Percentiles rank a stretch among this genome's conserved stretches.
Evolutionary conservation across 2,797 vertebrate species (phyloP).

Genomic region (Crossoptilon crossoptilon): DNA sequence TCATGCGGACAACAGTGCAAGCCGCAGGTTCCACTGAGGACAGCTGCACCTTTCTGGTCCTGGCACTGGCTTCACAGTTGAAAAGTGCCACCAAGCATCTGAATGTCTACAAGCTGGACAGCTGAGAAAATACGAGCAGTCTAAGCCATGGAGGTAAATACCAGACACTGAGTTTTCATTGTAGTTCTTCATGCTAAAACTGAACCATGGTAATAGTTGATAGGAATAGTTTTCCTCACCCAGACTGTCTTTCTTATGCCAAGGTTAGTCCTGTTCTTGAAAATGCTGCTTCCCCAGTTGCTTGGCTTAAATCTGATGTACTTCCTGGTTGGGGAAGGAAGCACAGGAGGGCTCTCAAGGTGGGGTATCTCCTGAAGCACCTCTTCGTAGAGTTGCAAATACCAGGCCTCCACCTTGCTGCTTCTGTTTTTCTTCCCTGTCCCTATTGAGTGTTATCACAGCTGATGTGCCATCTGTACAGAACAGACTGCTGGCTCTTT

Average conservation of each 20-base stretch:
- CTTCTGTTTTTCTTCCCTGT: neutral
- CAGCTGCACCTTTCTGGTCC: neutral
- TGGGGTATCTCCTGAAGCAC: neutral
- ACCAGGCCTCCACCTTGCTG: neutral
- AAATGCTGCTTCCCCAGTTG: neutral
- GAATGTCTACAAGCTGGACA: neutral
- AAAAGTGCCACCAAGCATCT: neutral
- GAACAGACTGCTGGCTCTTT: neutral
- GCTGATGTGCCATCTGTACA: conserved; percentile 24
- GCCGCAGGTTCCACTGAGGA: neutral
- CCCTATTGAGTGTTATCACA: accelerated
- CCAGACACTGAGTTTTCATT: neutral
- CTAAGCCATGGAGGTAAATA: neutral
- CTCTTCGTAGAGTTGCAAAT: neutral
- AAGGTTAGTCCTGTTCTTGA: neutral
- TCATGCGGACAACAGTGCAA: neutral
- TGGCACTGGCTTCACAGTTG: neutral
- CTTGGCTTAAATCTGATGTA: neutral
- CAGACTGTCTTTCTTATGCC: neutral
- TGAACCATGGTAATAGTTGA: neutral
- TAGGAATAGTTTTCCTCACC: neutral
- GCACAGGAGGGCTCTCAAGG: neutral
- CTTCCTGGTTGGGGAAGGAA: neutral
- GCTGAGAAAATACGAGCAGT: neutral
- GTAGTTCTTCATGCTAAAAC: neutral